These are phyloP conservation scores for Melieria picta DNA, from an alignment of 2,888 invertebrate genomes.

Conservation along the genomic window DNA sequence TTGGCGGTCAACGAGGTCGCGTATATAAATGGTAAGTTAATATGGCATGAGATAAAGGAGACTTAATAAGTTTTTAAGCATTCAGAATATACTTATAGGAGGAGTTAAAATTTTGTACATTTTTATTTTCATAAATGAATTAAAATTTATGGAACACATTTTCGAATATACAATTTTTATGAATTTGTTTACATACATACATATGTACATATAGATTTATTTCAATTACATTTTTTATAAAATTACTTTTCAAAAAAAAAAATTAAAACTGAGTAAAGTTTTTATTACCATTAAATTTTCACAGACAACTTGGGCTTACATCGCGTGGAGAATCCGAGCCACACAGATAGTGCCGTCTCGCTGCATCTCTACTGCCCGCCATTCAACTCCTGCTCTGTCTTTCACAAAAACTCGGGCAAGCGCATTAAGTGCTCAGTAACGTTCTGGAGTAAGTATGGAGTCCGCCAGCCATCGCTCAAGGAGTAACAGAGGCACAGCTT, in stretches of 20 bases:
- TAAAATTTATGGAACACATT: too few relatives aligned
- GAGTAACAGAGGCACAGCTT: neutral
- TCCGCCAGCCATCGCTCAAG: constrained; percentile 54
- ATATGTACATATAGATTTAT: neutral
- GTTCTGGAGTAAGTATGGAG: constrained; percentile 93
- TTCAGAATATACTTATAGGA: too few relatives aligned
- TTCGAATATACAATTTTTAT: neutral
- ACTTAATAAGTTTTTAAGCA: too few relatives aligned
- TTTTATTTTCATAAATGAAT: too few relatives aligned
- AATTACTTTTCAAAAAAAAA: neutral
- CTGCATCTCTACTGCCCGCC: constrained; percentile 97
- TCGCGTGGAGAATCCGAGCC: constrained; percentile 93
- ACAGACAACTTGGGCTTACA: constrained; percentile 94
- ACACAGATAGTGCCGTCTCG: constrained; percentile 88
- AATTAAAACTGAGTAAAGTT: neutral
- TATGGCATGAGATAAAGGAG: neutral
- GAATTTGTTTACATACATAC: neutral
- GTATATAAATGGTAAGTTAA: constrained; percentile 88
- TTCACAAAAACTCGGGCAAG: constrained; percentile 90
- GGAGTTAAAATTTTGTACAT: too few relatives aligned
- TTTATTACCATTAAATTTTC: constrained; percentile 40
- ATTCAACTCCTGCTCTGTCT: constrained; percentile 86
- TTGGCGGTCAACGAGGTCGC: constrained; percentile 83
- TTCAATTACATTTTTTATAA: neutral
- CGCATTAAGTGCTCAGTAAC: constrained; percentile 78